Conservation (phyloP, 2,113 vertebrate genomes). For the Antigone vipio region DNA sequence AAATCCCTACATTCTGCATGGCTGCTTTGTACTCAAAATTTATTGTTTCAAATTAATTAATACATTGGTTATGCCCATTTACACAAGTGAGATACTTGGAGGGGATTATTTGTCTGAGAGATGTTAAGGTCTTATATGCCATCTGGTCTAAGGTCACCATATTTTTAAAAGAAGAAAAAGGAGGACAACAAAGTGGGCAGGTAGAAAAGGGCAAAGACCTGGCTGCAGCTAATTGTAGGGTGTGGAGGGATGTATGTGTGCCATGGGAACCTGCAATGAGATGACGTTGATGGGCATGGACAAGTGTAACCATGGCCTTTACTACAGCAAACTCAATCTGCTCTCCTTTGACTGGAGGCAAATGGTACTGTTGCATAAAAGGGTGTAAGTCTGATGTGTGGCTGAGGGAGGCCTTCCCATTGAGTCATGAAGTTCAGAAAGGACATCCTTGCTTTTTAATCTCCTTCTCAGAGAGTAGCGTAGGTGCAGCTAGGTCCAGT, state of each 20-base stretch:
- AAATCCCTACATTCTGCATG: background rate
- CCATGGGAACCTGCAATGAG: background rate
- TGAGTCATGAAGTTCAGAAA: too few species aligned
- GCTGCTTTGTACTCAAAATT: background rate
- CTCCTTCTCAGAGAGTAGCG: too few species aligned
- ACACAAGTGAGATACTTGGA: background rate
- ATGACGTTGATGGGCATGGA: background rate
- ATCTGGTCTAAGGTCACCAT: background rate
- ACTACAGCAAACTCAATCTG: background rate
- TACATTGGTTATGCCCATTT: background rate
- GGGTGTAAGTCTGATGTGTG: too few species aligned
- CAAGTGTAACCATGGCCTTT: background rate
- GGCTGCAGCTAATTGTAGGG: background rate
- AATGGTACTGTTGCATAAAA: background rate
- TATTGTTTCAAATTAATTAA: background rate
- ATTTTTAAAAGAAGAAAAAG: background rate
- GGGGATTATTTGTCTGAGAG: background rate
- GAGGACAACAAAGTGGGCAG: background rate
- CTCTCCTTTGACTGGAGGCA: background rate
- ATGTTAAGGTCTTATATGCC: background rate
- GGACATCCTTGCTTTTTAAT: too few species aligned
- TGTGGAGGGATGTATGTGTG: rapidly evolving
- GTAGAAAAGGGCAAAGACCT: background rate
- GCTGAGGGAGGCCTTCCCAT: too few species aligned
- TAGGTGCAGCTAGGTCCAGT: too few species aligned